A percentile compares a stretch with the other conserved stretches of the same genome.
Evolutionary conservation across 2,797 vertebrate genomes (phyloP).

Genomic region (Enteromius fasciolatus): DNA sequence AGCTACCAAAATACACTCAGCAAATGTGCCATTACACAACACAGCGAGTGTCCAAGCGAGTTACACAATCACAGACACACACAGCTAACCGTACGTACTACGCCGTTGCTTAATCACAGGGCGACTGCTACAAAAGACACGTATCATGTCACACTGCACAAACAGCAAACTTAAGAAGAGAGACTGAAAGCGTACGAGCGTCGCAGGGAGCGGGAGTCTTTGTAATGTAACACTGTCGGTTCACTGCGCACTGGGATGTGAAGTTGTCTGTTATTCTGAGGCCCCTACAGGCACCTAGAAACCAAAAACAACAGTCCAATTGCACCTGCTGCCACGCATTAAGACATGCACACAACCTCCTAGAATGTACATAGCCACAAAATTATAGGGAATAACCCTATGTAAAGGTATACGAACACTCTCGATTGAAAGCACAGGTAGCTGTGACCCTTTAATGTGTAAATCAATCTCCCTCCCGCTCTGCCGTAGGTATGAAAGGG

Average conservation of each 20-base stretch:
- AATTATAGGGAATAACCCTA: conserved; percentile 32
- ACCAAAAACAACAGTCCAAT: conserved; percentile 39
- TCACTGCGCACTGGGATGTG: conserved; percentile 36
- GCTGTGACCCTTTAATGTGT: conserved; percentile 50
- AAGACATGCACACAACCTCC: conserved; percentile 7
- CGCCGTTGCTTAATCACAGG: conserved; percentile 46
- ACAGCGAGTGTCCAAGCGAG: conserved; percentile 26
- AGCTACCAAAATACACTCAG: conserved; percentile 66
- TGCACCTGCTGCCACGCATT: conserved; percentile 57
- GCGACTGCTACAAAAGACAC: conserved; percentile 41
- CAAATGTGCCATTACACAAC: conserved; percentile 68
- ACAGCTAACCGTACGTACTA: conserved; percentile 12
- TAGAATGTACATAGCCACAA: conserved; percentile 29
- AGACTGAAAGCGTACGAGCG: not conserved
- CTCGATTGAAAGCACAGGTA: conserved; percentile 34
- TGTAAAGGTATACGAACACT: conserved; percentile 31
- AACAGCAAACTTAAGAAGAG: conserved; percentile 19
- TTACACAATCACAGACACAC: conserved; percentile 40
- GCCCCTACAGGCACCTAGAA: conserved; percentile 39
- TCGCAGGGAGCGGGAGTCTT: conserved; percentile 63
- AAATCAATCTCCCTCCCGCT: conserved; percentile 65
- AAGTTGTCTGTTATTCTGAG: conserved; percentile 43
- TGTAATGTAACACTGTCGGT: conserved; percentile 73
- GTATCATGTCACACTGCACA: conserved; percentile 18
- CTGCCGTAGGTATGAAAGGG: conserved; percentile 66